Evolutionary conservation across 2,888 invertebrate species (phyloP).

Genomic region (Apeira syringaria): DNA sequence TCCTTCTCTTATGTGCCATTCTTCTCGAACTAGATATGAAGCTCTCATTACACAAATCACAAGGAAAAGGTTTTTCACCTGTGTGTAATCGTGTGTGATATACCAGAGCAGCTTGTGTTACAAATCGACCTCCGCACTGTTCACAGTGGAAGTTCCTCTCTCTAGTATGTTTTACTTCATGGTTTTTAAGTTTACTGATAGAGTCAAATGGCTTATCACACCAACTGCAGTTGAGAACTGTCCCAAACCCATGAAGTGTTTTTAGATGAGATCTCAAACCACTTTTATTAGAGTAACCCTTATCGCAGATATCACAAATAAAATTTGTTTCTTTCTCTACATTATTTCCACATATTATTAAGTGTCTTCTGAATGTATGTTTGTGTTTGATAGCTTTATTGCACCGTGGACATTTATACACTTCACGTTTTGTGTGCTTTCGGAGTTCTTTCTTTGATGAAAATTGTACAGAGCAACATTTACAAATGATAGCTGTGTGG

Average conservation of each 20-base stretch:
- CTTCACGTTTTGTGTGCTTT: slow-evolving; percentile 57
- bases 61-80: slow-evolving; percentile 65
- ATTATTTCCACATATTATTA: slow-evolving; percentile 51
- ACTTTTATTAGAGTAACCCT: slow-evolving; percentile 58
- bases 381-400: slow-evolving; percentile 53
- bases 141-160: slow-evolving; percentile 64
- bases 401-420: slow-evolving; percentile 53
- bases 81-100: slow-evolving; percentile 69
- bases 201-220: slow-evolving; percentile 67
- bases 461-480: slow-evolving; percentile 55
- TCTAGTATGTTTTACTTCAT: slow-evolving; percentile 67
- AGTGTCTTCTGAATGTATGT: slow-evolving; percentile 51
- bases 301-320: slow-evolving; percentile 65
- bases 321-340: slow-evolving; percentile 41
- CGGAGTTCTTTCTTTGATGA: slow-evolving; percentile 51
- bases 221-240: slow-evolving; percentile 58
- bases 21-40: slow-evolving; percentile 67
- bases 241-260: slow-evolving; percentile 61
- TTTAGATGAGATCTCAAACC: slow-evolving; percentile 59
- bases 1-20: slow-evolving; percentile 60
- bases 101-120: slow-evolving; percentile 59
- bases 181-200: slow-evolving; percentile 56
- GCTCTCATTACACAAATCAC: slow-evolving; percentile 63
- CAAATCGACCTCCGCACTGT: slow-evolving; percentile 63
- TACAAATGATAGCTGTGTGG: slow-evolving; percentile 56